Conservation (phyloP, 2,113 vertebrate genomes). For the Antechinus flavipes region DNA sequence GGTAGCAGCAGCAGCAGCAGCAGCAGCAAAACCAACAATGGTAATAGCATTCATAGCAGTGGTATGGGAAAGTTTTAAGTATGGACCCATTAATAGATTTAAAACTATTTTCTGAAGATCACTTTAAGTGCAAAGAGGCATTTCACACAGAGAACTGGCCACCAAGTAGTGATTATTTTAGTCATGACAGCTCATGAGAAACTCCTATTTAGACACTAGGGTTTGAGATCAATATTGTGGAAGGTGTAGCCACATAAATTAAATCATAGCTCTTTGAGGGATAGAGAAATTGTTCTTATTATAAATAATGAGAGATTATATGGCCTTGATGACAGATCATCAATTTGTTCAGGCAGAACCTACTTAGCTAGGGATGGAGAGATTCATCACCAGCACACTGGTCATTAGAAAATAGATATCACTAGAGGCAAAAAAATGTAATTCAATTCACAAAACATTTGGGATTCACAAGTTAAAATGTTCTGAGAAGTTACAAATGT, state of each 20-base stretch:
- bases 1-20: not conserved
- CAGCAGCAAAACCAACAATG: not conserved
- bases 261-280: not conserved
- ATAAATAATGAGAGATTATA: not conserved
- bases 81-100: not conserved
- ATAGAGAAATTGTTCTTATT: not conserved
- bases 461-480: not conserved
- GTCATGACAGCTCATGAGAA: not conserved
- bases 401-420: not conserved
- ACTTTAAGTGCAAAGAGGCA: not conserved
- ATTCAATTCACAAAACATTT: not conserved
- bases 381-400: not conserved
- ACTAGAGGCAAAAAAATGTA: not conserved
- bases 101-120: not conserved
- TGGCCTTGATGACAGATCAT: not conserved
- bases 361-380: not conserved
- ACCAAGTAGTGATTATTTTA: not conserved
- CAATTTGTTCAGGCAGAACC: not conserved
- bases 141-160: not conserved
- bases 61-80: not conserved
- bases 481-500: not conserved
- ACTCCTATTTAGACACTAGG: not conserved
- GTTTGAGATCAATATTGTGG: not conserved
- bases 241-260: not conserved
- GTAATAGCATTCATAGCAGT: not conserved